Percentiles rank a stretch among this genome's conserved stretches.
Conservation (phyloP, 2,113 vertebrate species). For the Chascanopsetta lugubris region DNA sequence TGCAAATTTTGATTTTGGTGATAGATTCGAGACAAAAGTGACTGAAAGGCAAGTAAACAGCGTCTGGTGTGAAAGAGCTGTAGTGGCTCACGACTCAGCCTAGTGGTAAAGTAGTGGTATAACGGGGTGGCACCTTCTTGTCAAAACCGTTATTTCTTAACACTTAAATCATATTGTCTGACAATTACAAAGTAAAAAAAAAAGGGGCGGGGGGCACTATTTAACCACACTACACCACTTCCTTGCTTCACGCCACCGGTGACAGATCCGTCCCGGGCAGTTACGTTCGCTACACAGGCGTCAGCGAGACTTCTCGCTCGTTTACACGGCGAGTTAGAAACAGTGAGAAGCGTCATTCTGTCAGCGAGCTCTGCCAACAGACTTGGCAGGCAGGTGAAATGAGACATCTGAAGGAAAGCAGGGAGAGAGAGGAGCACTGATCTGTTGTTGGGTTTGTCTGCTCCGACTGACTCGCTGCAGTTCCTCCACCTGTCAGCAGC, state of each 20-base stretch:
- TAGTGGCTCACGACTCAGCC: no score
- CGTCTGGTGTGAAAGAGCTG: no score
- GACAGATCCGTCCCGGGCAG: constrained; percentile 29
- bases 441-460: constrained; percentile 76
- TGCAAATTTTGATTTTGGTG: no score
- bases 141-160: no score
- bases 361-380: constrained; percentile 57
- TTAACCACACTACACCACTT: no score
- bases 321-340: constrained; percentile 3
- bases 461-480: constrained; percentile 66
- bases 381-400: constrained; percentile 70
- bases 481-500: constrained; percentile 73
- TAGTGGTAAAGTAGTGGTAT: no score
- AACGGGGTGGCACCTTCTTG: no score
- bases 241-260: background rate
- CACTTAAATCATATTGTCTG: no score
- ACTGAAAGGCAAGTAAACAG: no score
- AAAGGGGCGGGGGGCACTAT: no score
- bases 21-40: no score
- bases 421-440: constrained; percentile 66
- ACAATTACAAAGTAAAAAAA: no score
- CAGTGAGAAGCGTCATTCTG: constrained; percentile 42
- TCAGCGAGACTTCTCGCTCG: constrained; percentile 37
- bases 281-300: constrained; percentile 10
- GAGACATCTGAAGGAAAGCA: constrained; percentile 59